Base-by-base conservation (phyloP, 2,113 vertebrate species). In the Sylvia atricapilla region DNA sequence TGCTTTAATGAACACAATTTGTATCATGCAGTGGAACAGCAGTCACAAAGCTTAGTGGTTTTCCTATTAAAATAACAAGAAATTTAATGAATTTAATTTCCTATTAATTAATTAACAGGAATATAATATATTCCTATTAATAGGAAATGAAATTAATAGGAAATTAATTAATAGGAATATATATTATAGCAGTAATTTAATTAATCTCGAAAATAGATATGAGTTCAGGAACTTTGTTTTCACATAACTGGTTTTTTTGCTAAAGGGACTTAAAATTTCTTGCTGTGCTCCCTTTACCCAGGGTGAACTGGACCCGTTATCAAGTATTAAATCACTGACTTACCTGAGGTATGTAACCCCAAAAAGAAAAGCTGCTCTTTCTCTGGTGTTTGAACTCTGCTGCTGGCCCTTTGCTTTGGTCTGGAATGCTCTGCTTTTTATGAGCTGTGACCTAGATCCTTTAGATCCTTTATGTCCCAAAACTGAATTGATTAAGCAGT, bases 301-400 rank as follows among this genome's bases (percentile, higher is more conserved):
- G 99, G 99, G 99, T 37, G 99, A 99, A 90, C 96, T 99, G 97
- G 99, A 99, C 94, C 99, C 99, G 0, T 97, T 99, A 92, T 97
- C 99, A 49, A 97, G 98, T 12, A 98, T 99, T 66, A 99, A 99
- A 95, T 98, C 99, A 0, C 66, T 99, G 94, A 98, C 97, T 11
- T 99, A 99, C 23, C 98, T 99, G 82, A 99, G 99, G 99, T 99
- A 98, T 12, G 93, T 94, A 16, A 52, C 28, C 31, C 55, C 53
- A 27, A 13, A 39, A 53, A 27, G 62, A 50, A 62, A 63, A 91
- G 19, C 35, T 89, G 1, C 9, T 62, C 43, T 77, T 85, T 24
- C 23, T 66, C 7, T 84, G 35, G 11, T 78, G 8, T 50, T 68
- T 4, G 6, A 37, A 5, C 46, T 73, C 33, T 35, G 56, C 70